Evolutionary conservation across 92 coral and sea anemone genomes (phyloP), one percentile per base, ranked within the genome.

Genomic region (Plumapathes pennacea): DNA sequence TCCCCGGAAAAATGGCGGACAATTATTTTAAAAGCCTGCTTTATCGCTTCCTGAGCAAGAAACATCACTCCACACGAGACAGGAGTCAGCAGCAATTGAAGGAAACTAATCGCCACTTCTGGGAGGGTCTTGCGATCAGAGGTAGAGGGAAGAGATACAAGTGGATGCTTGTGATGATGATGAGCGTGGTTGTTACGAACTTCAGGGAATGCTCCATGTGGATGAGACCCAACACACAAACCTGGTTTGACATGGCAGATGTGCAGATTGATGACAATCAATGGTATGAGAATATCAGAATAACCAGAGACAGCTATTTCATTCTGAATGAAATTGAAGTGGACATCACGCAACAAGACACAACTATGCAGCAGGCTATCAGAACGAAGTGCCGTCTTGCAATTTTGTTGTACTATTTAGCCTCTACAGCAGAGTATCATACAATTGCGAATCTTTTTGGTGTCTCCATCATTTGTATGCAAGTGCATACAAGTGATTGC

Each of bases 241-340:
- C 45, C 32, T 41, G 33, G 50, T 58, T 58, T 58, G 54, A 57
- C 11, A 60, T 76, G 49, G 85, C 76, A 53, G 78, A 78, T 48
- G 47, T 44, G 10, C 19, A 44, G 34, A 59, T 74, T 24, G 60
- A 64, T 31, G 69, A 65, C 29, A 36, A 60, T 24, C 69, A 72
- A 36, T 73, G 82, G 87, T 72, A 64, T 67, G 80, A 48, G 11
- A 82, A 82, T 64, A 67, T 82, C n/a, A 17, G 82, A 29, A 69
- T 82, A 19, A 51, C 83, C 29, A 67, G 69, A 38, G 77, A 46
- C 30, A 82, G 77, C 15, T 81, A 73, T 45, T 60, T 24, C 47
- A 50, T 80, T 39, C 41, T 66, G 30, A 21, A 28, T 32, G 47
- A 63, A 36, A 57, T 72, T 38, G 32, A 46, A 13, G 32, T 29